Evolutionary conservation across 1,140 invertebrate species (phyloP).

Genomic region (Zaprionus nigranus): DNA sequence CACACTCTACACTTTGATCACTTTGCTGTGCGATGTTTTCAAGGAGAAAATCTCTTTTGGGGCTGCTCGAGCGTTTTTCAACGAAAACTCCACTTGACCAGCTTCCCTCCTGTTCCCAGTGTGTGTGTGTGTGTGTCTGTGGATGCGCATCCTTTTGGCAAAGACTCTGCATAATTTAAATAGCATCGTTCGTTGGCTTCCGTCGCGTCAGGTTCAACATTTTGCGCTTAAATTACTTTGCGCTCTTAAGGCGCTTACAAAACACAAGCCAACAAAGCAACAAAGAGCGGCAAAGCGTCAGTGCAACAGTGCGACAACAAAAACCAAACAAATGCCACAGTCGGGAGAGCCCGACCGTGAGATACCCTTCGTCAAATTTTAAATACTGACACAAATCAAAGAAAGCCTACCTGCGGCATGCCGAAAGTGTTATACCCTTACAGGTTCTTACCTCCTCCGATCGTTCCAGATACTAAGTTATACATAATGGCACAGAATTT

Average conservation of each 20-base stretch:
- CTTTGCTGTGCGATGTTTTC: slow-evolving; percentile 25
- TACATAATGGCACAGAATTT: too few species aligned
- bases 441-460: too few species aligned
- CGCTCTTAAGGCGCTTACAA: slow-evolving; percentile 47
- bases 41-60: slow-evolving; percentile 17
- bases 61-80: slow-evolving; percentile 1
- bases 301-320: slow-evolving; percentile 1
- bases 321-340: slow-evolving; percentile 8
- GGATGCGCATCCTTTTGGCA: slow-evolving; percentile 40
- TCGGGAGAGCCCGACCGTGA: too few species aligned
- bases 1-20: slow-evolving; percentile 14
- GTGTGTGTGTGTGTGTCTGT: slow-evolving; percentile 14
- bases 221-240: slow-evolving; percentile 55
- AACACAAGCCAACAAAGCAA: slow-evolving; percentile 27
- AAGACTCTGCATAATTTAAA: slow-evolving; percentile 53
- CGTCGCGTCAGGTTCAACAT: slow-evolving; percentile 32
- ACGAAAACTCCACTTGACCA: slow-evolving; percentile 10
- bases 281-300: slow-evolving; percentile 11
- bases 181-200: slow-evolving; percentile 34
- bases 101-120: not conserved
- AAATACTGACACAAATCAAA: too few species aligned
- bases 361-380: too few species aligned
- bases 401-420: too few species aligned
- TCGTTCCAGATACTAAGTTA: too few species aligned
- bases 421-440: too few species aligned